Evolutionary conservation across 2,113 vertebrate species (phyloP), one percentile per base, ranked within the genome.

Genomic region (Oryzias curvinotus): DNA sequence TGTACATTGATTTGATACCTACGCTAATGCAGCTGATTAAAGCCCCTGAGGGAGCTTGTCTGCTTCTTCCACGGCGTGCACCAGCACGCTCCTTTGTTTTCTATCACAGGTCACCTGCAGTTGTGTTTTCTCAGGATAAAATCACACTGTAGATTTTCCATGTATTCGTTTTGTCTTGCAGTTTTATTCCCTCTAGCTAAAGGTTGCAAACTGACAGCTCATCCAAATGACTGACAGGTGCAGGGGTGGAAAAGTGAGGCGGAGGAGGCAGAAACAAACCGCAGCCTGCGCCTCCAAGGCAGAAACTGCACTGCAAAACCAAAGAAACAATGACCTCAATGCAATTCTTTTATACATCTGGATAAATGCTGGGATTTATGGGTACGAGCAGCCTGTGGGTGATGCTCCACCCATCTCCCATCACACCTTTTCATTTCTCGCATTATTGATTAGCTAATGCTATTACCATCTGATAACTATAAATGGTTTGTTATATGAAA

Each of bases 161-260:
- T 18, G 26, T 59, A 28, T 19, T 30, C 3, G 23, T 56, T 53
- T 28, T 47, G 47, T 26, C 36, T 57, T 23, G 7, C 5, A 19
- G 26, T 69, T 69, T 64, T 52, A 64, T 67, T 26, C 52, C 73
- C 57, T 60, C n/a, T 5, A 60, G 66, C 56, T 21, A 36, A 66
- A 63, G 18, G 46, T 57, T 62, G 61, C 65, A 60, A 66, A 36
- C n/a, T 41, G 64, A 75, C 66, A 67, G 60, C 68, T 65, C 63
- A 73, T 78, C 68, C 73, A 52, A 63, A 69, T 64, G 75, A 83
- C 21, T 74, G 71, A 81, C 77, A 81, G 25, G 56, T 71, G 65
- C 52, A 59, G 42, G 63, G 53, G 56, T 42, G 58, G 28, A 52
- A 67, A 68, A 78, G 47, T 21, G 50, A 54, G 18, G 52, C 16